These are phyloP conservation scores for Leucophenga maculata DNA, from an alignment of 2,888 invertebrate species.

Conservation along the genomic window DNA sequence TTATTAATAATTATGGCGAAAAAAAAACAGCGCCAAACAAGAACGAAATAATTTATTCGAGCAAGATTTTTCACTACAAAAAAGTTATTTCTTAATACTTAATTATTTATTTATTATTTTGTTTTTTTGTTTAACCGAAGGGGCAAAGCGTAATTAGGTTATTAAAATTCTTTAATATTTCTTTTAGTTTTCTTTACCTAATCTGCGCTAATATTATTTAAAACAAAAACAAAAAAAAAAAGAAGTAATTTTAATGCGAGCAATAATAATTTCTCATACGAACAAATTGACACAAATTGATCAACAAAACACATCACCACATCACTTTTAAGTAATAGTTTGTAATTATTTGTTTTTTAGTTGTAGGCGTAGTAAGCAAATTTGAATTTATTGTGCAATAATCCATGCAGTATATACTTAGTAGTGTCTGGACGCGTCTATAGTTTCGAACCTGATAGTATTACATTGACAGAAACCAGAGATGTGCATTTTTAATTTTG, in stretches of 20 bases:
- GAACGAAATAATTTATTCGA: no score
- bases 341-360: constrained; percentile 13
- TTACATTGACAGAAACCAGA: constrained; percentile 24
- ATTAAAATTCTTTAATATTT: neutral
- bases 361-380: constrained; percentile 37
- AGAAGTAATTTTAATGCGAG: constrained; percentile 23
- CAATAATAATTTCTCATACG: constrained; percentile 28
- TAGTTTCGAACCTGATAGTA: constrained; percentile 36
- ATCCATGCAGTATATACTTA: constrained; percentile 10
- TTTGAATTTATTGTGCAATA: constrained; percentile 13
- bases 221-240: constrained; percentile 23
- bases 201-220: neutral
- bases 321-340: neutral
- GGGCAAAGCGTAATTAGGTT: neutral
- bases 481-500: constrained; percentile 19
- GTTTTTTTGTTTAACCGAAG: neutral
- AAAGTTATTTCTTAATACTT: no score
- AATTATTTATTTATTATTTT: no score
- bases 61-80: no score
- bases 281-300: constrained; percentile 19
- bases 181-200: neutral
- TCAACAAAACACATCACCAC: constrained; percentile 36
- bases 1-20: no score
- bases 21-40: neutral
- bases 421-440: constrained; percentile 14